Evolutionary conservation across 2,797 vertebrate species (phyloP), one percentile per base, ranked within the genome.

Genomic region (Galaxias olidus): DNA sequence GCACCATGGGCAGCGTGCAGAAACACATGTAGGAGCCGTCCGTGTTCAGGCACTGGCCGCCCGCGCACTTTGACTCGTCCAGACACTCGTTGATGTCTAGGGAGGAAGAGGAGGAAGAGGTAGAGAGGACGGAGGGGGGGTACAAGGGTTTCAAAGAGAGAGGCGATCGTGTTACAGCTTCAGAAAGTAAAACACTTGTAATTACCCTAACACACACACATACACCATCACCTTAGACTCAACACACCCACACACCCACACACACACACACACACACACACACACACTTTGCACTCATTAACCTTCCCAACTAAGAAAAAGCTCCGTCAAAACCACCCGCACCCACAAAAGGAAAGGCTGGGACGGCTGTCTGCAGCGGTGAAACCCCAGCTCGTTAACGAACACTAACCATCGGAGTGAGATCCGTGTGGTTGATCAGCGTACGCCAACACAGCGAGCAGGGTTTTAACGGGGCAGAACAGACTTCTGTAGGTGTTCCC

Each of bases 21-120:
- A 96, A 94, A 89, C 97, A 98, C 86, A 91, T 93, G 76, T 93
- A 98, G 40, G 97, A 98, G 45, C 97, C 95, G 11, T 95, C 92
- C 11, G 93, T 95, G 86, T 98, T 98, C 72, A 95, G 48, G 86
- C 97, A 98, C 83, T 95, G 85, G 59, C 95, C 95, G 60, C 90
- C 92, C 10, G 90, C 89, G 81, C 97, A 99, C 69, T 92, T 93
- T 11, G 78, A 92, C 80, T 94, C 94, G 66, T 98, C 94, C 71
- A 91, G 87, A 88, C 97, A 99, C 92, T 99, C 96, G 75, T 98
- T 88, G 46, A 95, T 94, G 86, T 99, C 97, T 95, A 74, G 66
- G 86, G 75, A 73, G 79, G 18, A 49, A 7, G 18, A 44, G 44
- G 62, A 45, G 13, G 61, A 40, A 59, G 45, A 66, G 9, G 65